Conservation (phyloP, 2,797 vertebrate genomes). For the Anolis apletophallus region DNA sequence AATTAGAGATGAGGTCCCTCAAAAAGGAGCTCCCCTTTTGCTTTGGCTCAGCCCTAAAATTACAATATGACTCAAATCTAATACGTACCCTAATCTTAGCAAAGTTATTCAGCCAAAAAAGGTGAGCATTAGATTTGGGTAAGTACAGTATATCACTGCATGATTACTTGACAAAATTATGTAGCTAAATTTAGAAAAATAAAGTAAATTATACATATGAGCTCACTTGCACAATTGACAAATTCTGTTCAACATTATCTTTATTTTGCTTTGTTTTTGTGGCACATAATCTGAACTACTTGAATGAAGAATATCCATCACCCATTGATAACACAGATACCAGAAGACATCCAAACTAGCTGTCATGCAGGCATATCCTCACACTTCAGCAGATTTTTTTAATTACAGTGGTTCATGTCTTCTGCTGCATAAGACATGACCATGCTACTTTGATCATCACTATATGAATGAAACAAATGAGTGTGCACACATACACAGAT, state of each 20-base stretch:
- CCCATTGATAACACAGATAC: background rate
- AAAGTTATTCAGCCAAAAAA: too few relatives aligned
- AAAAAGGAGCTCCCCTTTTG: too few relatives aligned
- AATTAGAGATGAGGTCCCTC: too few relatives aligned
- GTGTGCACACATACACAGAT: background rate
- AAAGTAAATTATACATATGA: background rate
- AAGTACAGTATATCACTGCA: too few relatives aligned
- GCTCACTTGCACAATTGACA: background rate
- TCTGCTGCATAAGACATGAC: background rate
- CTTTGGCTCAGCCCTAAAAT: too few relatives aligned
- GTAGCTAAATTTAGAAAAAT: background rate
- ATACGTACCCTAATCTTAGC: too few relatives aligned
- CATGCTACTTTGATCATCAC: background rate
- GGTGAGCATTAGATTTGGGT: too few relatives aligned
- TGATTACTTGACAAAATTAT: background rate
- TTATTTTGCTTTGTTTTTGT: background rate
- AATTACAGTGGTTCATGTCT: background rate
- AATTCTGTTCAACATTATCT: background rate
- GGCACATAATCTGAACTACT: background rate
- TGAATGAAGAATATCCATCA: background rate
- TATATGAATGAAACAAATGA: background rate
- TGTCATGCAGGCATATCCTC: background rate
- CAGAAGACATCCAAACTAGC: background rate
- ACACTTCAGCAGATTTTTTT: background rate
- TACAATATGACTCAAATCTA: too few relatives aligned